A percentile compares a stretch with the other conserved stretches of the same genome.
Evolutionary conservation across 2,888 invertebrate species (phyloP).

Genomic region (Bursaphelenchus okinawaensis): DNA sequence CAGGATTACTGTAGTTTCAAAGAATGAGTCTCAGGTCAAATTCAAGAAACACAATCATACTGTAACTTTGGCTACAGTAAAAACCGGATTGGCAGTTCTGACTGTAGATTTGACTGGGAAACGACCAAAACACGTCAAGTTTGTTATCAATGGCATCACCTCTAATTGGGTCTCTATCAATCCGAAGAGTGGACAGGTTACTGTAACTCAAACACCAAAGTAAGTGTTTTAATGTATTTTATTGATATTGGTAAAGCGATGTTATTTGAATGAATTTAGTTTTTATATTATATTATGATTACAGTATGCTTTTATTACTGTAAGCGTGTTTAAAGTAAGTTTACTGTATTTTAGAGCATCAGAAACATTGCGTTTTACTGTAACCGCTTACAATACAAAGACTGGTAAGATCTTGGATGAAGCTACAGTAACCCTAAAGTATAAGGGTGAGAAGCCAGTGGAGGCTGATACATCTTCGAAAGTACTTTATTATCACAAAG

Average conservation of each 20-base stretch:
- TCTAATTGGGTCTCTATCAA: neutral
- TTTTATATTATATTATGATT: too few species aligned
- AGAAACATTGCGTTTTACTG: neutral
- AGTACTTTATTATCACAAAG: neutral
- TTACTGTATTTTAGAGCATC: neutral
- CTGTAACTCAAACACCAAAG: neutral
- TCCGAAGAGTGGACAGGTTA: neutral
- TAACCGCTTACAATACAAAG: neutral
- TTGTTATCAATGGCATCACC: neutral
- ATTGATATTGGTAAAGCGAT: too few species aligned
- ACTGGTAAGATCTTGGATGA: neutral
- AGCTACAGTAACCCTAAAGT: neutral
- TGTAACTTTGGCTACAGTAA: too few species aligned
- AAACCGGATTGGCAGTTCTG: too few species aligned
- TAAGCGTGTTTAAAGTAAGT: too few species aligned
- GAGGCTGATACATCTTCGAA: too few species aligned
- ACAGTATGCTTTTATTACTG: neutral
- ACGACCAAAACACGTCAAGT: neutral
- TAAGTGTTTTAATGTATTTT: too few species aligned
- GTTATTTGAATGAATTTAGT: too few species aligned
- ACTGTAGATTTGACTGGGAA: too few species aligned
- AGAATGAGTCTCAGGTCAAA: neutral
- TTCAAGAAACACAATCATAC: too few species aligned
- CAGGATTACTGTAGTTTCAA: neutral
- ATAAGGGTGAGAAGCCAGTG: neutral